These are phyloP conservation scores for Euschistus heros DNA, from an alignment of 1,140 invertebrate species.

Conservation along the genomic window DNA sequence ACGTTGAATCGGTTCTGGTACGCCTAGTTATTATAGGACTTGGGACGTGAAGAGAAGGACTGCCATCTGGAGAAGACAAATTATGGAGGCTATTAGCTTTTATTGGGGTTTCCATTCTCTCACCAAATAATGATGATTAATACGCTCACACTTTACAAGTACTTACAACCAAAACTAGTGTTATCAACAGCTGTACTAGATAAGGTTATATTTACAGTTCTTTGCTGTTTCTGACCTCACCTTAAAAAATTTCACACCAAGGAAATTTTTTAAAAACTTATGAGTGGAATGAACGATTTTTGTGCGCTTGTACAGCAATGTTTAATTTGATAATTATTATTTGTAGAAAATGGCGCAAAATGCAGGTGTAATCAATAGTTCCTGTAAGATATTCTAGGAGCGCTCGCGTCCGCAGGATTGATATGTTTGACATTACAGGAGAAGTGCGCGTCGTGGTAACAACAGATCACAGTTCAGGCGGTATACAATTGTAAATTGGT, in stretches of 20 bases:
- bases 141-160: background rate
- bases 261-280: no score
- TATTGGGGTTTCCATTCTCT: slow-evolving; percentile 12
- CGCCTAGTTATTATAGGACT: slow-evolving; percentile 68
- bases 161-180: no score
- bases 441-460: background rate
- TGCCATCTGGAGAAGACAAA: slow-evolving; percentile 24
- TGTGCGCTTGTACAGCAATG: no score
- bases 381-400: background rate
- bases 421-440: background rate
- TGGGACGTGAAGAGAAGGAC: slow-evolving; percentile 47
- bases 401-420: background rate
- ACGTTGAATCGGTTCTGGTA: slow-evolving; percentile 67
- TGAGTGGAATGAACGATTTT: no score
- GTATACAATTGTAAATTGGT: background rate
- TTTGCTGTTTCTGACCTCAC: no score
- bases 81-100: slow-evolving; percentile 13
- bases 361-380: slow-evolving; percentile 10
- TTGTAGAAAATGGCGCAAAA: background rate
- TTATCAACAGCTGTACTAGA: no score
- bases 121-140: background rate
- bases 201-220: no score
- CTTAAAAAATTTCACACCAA: no score
- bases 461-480: background rate
- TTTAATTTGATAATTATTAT: no score